Evolutionary conservation across 1,140 invertebrate genomes (phyloP).

Genomic region (Coenobita brevimanus): DNA sequence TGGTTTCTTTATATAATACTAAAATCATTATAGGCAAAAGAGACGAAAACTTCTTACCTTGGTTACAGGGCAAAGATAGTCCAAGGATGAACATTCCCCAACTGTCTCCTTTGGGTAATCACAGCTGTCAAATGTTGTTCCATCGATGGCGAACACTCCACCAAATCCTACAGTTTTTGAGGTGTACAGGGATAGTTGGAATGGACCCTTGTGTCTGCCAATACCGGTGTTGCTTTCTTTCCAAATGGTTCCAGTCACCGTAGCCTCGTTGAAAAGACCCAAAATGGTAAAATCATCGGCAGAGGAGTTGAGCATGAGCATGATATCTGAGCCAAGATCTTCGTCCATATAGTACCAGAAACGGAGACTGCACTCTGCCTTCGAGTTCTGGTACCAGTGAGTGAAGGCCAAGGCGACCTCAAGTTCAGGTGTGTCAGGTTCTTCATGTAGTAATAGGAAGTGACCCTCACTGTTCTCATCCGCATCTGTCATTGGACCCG

Average conservation of each 20-base stretch:
- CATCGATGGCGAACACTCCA: slow-evolving; percentile 3
- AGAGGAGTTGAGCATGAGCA: background rate
- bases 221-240: background rate
- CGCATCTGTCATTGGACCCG: background rate
- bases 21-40: too few relatives aligned
- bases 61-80: background rate
- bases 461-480: background rate
- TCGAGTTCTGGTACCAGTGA: background rate
- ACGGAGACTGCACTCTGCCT: background rate
- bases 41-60: background rate
- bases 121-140: background rate
- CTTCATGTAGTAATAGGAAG: background rate
- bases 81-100: background rate
- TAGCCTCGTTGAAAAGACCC: background rate
- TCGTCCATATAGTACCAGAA: background rate
- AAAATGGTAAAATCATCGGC: background rate
- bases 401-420: background rate
- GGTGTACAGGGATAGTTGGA: background rate
- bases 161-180: background rate
- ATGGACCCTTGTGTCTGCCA: background rate
- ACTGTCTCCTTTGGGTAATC: background rate
- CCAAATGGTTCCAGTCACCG: background rate
- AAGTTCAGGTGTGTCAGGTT: background rate
- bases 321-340: background rate
- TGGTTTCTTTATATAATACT: too few relatives aligned